phyloP scores from a whole-genome alignment of 2,113 vertebrate genomes.

The Todiramphus chloris region DNA sequence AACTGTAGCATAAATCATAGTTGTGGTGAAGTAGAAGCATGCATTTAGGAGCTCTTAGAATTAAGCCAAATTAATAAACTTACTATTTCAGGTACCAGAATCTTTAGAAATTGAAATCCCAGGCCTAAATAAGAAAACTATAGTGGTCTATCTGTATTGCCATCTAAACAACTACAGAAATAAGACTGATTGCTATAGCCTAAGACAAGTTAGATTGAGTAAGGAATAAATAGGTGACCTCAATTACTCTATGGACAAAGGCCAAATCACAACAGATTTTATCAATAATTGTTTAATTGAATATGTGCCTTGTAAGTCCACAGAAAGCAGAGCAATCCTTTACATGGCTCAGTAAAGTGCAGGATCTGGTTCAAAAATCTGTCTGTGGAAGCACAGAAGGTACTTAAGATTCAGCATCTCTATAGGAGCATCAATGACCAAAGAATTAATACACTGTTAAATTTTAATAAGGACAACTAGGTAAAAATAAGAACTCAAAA shows the following conservation, averaged over 20 bases:
- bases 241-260: not conserved
- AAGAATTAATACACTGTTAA: not conserved
- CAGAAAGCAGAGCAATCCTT: not conserved
- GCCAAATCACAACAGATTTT: not conserved
- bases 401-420: not conserved
- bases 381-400: not conserved
- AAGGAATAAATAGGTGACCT: not conserved
- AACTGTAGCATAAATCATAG: not conserved
- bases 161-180: not conserved
- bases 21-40: not conserved
- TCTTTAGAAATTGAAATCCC: not conserved
- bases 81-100: not conserved
- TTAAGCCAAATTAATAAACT: not conserved
- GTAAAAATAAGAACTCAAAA: not conserved
- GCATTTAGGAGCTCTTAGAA: not conserved
- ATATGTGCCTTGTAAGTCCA: not conserved
- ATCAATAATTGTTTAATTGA: not conserved
- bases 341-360: not conserved
- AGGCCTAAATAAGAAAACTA: not conserved
- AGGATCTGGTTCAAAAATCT: not conserved
- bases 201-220: not conserved
- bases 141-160: not conserved
- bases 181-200: not conserved
- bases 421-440: fast-evolving
- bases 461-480: not conserved